Base-by-base conservation (phyloP, 1,140 invertebrate species). In the Pristionchus pacificus region DNA sequence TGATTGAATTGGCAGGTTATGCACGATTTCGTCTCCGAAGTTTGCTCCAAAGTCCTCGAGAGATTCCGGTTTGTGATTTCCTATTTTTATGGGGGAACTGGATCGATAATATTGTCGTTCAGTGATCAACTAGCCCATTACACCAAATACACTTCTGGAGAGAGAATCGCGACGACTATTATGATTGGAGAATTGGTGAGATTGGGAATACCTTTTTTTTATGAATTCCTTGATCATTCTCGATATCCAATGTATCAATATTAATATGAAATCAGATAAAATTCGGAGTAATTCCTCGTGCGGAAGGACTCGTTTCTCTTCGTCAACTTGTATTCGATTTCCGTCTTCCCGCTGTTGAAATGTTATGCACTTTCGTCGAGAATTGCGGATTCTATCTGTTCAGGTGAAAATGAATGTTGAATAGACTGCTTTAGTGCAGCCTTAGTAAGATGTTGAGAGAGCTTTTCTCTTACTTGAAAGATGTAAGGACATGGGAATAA, bases 281-380 rank as follows among this genome's bases (percentile, higher is more conserved):
- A 61, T 75, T 75, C 31, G 70, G 71, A 29, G 61, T 75, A 0
- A 60, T 75, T 57, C 67, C 74, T 25, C 71, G 71, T 33, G 71
- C 74, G 13, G 74, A 75, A 33, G 74, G 59, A 30, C 70, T 75
- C 27, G 64, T 60, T 38, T 75, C 71, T 65, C 63, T 75, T 14
- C n/a, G 70, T 29, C 71, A 73, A 65, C 61, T 75, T 38, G 71
- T 75, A 2, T 75, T 65, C 60, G 70, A 75, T 60, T 58, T 75
- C 27, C 71, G 68, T 30, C 58, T 67, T 24, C 66, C 67, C 49
- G 62, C 58, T 55, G 64, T 75, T 28, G 74, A 75, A 10, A 69
- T 75, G 70, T 62, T 68, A 24, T 68, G 65, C 3, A 60, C 62
- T 15, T 60, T 75, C 25, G 31, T 75, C 27, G 74, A 75, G 49